Conservation (phyloP, 2,113 vertebrate genomes). For the Mirounga angustirostris region DNA sequence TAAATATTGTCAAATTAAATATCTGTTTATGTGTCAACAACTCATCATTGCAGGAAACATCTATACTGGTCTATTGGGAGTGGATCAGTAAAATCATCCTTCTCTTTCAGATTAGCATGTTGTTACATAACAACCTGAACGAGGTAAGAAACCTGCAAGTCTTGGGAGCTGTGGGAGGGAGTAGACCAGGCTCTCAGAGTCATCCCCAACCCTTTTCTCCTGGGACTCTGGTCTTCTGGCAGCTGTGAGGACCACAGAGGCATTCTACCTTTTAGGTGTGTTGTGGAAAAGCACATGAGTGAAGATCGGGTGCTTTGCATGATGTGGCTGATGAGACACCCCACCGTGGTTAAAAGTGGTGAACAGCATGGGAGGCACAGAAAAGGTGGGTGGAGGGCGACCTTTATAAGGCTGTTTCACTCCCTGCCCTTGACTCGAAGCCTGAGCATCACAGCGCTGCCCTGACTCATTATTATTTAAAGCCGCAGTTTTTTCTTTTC, state of each 20-base stretch:
- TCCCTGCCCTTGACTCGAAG: background rate
- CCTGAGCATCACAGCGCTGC: background rate
- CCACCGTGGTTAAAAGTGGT: slow-evolving; percentile 23
- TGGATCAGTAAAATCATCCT: background rate
- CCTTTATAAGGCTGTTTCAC: slow-evolving; percentile 61
- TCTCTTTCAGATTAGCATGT: slow-evolving; percentile 21
- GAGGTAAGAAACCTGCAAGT: background rate
- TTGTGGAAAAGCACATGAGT: background rate
- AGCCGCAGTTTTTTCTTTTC: background rate
- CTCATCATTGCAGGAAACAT: background rate
- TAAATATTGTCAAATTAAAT: background rate
- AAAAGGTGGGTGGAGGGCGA: slow-evolving; percentile 28
- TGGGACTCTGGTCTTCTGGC: background rate
- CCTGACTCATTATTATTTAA: slow-evolving; percentile 64
- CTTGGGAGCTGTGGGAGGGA: background rate
- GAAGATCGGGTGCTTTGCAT: background rate
- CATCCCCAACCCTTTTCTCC: background rate
- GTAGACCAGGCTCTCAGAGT: background rate
- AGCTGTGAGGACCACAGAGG: background rate
- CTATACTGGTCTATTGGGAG: background rate
- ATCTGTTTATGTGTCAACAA: background rate
- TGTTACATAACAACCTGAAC: slow-evolving; percentile 46
- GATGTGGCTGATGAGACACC: background rate
- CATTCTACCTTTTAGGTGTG: background rate
- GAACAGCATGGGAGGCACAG: slow-evolving; percentile 31